Evolutionary conservation across 2,888 invertebrate species (phyloP).

Genomic region (Polyommatus icarus): DNA sequence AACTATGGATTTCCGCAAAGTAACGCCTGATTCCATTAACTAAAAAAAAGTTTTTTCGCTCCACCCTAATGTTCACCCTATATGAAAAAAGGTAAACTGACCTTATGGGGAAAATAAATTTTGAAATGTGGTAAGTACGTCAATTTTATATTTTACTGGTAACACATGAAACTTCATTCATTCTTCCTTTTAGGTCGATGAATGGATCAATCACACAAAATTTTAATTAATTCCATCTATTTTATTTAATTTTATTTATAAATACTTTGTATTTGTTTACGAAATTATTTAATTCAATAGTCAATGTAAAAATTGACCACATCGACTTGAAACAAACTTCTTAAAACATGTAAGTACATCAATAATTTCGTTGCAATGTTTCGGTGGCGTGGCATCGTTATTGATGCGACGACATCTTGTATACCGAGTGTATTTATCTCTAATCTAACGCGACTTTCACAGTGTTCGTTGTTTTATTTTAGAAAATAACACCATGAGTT

Average conservation of each 20-base stretch:
- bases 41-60: no score
- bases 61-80: no score
- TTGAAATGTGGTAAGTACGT: neutral
- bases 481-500: constrained; percentile 60
- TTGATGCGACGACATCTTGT: constrained; percentile 75
- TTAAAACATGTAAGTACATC: constrained; percentile 60
- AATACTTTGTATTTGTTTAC: constrained; percentile 22
- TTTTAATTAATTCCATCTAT: constrained; percentile 32
- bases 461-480: constrained; percentile 43
- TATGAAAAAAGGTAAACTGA: neutral
- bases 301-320: constrained; percentile 36
- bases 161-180: constrained; percentile 25
- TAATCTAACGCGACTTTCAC: constrained; percentile 36
- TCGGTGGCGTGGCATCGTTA: constrained; percentile 70
- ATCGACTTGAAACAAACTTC: constrained; percentile 35
- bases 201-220: constrained; percentile 32
- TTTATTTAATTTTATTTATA: constrained; percentile 24
- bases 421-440: constrained; percentile 68
- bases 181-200: constrained; percentile 34
- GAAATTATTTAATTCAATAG: constrained; percentile 45
- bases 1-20: no score
- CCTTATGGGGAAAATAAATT: neutral
- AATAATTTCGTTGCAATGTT: constrained; percentile 43
- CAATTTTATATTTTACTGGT: neutral
- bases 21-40: no score